A percentile compares a stretch with the other conserved stretches of the same genome.
Conservation (phyloP, 2,888 invertebrate species). For the Conchocele bisecta region DNA sequence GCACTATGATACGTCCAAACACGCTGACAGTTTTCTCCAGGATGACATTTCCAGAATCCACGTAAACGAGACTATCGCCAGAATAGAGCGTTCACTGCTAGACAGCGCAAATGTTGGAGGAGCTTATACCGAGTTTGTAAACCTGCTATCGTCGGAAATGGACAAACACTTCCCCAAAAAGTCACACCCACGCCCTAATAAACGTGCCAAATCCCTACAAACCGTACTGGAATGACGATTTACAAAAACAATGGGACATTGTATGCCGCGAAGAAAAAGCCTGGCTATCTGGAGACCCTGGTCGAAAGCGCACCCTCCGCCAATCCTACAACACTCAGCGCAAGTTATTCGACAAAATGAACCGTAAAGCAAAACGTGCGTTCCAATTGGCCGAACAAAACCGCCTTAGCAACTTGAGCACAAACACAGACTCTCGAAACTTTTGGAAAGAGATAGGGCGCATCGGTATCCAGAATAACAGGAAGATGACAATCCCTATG, state of each 20-base stretch:
- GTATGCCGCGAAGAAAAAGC: slow-evolving; percentile 2
- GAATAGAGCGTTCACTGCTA: not conserved
- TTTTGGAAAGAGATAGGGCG: slow-evolving; percentile 24
- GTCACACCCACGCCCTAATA: not conserved
- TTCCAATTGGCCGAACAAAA: slow-evolving; percentile 11
- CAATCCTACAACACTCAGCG: not conserved
- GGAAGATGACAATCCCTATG: slow-evolving; percentile 7
- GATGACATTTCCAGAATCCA: no score
- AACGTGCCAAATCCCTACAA: not conserved
- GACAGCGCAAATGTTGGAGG: not conserved
- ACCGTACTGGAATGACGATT: slow-evolving; percentile 6
- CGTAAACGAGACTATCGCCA: not conserved
- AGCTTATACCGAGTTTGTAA: not conserved
- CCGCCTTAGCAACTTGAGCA: not conserved
- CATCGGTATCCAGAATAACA: slow-evolving; percentile 9
- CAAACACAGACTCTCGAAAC: not conserved
- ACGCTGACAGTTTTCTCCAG: no score
- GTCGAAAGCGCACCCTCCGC: not conserved
- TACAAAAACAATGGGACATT: slow-evolving; percentile 3
- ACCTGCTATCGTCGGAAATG: not conserved
- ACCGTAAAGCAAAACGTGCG: slow-evolving; percentile 10
- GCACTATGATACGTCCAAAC: no score
- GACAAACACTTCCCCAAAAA: not conserved
- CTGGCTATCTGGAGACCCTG: not conserved
- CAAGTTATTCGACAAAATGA: slow-evolving; percentile 12